Percentiles rank a stretch among this genome's conserved stretches.
Conservation (phyloP, 2,888 invertebrate species). For the Brachyptera putata region DNA sequence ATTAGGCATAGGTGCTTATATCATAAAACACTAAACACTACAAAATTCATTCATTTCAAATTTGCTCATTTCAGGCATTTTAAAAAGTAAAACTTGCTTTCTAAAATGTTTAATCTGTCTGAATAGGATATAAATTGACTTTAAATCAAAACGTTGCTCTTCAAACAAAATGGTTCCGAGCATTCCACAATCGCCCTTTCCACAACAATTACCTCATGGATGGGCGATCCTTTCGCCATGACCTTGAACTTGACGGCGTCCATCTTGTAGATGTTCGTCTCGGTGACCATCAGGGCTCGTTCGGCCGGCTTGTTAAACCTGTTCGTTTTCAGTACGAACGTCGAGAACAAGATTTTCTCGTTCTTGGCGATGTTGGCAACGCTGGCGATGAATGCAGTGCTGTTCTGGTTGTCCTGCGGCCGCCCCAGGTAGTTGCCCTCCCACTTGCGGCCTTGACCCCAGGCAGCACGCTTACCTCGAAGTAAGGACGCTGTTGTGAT, state of each 20-base stretch:
- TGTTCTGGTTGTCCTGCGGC: constrained; percentile 61
- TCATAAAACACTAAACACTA: too few relatives aligned
- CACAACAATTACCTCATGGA: constrained; percentile 74
- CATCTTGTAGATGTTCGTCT: constrained; percentile 79
- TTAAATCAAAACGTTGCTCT: too few relatives aligned
- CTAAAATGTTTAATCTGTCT: too few relatives aligned
- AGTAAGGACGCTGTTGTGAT: constrained; percentile 71
- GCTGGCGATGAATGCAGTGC: constrained; percentile 60
- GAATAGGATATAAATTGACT: too few relatives aligned
- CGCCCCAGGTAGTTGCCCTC: constrained; percentile 75
- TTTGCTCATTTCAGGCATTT: too few relatives aligned
- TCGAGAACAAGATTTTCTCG: constrained; percentile 59
- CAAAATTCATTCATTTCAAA: too few relatives aligned
- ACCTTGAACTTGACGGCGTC: constrained; percentile 82
- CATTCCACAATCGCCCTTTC: too few relatives aligned
- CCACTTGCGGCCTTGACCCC: constrained; percentile 78
- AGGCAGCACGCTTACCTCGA: constrained; percentile 60
- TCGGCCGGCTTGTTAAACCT: constrained; percentile 76
- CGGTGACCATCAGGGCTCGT: constrained; percentile 83
- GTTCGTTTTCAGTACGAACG: constrained; percentile 66
- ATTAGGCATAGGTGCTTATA: too few relatives aligned
- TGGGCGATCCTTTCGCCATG: constrained; percentile 77
- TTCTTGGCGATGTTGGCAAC: constrained; percentile 56
- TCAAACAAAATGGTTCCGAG: too few relatives aligned
- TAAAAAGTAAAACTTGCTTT: too few relatives aligned